Conservation (phyloP, 2,888 invertebrate genomes). For the Liodrosophila aerea region DNA sequence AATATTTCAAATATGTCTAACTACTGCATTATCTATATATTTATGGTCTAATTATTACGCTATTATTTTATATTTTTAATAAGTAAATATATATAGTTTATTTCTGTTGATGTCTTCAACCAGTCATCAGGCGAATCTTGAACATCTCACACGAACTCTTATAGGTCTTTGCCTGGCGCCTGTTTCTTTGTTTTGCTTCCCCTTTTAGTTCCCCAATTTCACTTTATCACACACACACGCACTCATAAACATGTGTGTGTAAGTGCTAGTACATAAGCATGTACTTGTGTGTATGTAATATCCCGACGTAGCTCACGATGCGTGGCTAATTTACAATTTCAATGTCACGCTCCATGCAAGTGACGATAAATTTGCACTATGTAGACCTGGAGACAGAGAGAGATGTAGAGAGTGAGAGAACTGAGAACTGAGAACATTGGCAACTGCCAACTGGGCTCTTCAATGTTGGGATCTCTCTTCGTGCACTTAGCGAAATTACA, state of each 20-base stretch:
- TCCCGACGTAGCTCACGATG: slow-evolving; percentile 41
- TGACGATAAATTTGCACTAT: slow-evolving; percentile 76
- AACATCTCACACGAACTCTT: neutral
- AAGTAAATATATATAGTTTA: neutral
- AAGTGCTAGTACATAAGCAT: neutral
- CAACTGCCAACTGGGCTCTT: too few species aligned
- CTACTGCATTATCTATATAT: too few species aligned
- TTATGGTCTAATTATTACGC: too few species aligned
- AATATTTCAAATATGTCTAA: too few species aligned
- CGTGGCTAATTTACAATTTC: slow-evolving; percentile 80
- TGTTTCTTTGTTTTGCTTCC: slow-evolving; percentile 2
- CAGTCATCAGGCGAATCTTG: neutral
- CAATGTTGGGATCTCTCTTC: slow-evolving; percentile 21
- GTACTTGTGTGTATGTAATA: neutral
- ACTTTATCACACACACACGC: slow-evolving; percentile 3
- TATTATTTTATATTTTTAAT: neutral
- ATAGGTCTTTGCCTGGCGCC: slow-evolving; percentile 28
- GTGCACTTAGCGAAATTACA: slow-evolving; percentile 74
- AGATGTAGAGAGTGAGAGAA: neutral
- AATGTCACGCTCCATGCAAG: slow-evolving; percentile 78
- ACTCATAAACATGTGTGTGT: neutral
- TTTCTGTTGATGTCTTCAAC: neutral
- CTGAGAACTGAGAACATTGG: neutral
- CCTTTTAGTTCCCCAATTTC: slow-evolving; percentile 18
- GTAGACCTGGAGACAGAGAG: slow-evolving; percentile 16